Evolutionary conservation across 2,797 vertebrate genomes (phyloP).

Genomic region (Sebastes miniatus): DNA sequence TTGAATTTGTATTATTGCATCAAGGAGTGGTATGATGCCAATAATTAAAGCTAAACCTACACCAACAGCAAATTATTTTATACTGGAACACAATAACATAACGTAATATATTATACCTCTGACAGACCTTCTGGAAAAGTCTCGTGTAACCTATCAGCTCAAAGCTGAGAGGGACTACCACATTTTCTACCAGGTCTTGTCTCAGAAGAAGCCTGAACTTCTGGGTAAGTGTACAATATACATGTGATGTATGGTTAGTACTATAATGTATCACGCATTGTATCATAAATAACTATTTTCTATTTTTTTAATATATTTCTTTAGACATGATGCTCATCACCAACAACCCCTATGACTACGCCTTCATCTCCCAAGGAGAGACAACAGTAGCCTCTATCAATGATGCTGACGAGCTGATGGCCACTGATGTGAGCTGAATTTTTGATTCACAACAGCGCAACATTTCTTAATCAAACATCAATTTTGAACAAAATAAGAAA

Average conservation of each 20-base stretch:
- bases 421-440: constrained; percentile 85
- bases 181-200: constrained; percentile 91
- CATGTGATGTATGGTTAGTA: not conserved
- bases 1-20: not conserved
- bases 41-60: not conserved
- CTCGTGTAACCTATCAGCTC: constrained; percentile 88
- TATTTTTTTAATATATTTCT: not conserved
- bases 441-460: not conserved
- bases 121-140: constrained; percentile 89
- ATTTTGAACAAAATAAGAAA: not conserved
- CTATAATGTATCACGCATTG: not conserved
- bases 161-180: constrained; percentile 90
- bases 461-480: not conserved
- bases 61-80: not conserved
- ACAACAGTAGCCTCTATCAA: constrained; percentile 89
- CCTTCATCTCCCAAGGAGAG: constrained; percentile 91
- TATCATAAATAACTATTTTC: not conserved
- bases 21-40: not conserved
- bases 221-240: constrained; percentile 76
- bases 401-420: constrained; percentile 89
- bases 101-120: not conserved
- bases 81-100: not conserved
- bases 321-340: constrained; percentile 91
- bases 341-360: constrained; percentile 92
- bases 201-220: constrained; percentile 90